Evolutionary conservation across 2,113 vertebrate genomes (phyloP).

Genomic region (Oplegnathus fasciatus): DNA sequence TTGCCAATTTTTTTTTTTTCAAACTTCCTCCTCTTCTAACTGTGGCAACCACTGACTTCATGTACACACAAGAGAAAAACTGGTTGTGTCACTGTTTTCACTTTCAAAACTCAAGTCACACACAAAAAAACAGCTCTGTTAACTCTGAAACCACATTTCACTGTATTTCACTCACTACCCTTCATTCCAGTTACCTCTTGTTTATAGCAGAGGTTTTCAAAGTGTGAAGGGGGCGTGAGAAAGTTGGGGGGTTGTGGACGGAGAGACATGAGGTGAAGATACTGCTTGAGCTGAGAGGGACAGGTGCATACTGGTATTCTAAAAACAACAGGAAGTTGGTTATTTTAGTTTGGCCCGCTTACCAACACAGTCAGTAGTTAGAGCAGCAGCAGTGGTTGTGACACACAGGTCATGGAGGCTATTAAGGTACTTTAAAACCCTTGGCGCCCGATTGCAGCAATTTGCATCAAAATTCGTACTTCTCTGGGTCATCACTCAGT

Average conservation of each 20-base stretch:
- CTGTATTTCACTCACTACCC: not conserved
- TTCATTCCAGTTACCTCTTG: not conserved
- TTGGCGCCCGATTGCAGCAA: not conserved
- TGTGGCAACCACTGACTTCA: not conserved
- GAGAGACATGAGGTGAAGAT: not conserved
- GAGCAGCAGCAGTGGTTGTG: not conserved
- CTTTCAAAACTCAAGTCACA: not conserved
- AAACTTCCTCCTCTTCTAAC: conserved; percentile 8
- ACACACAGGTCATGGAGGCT: not conserved
- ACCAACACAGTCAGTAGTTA: not conserved
- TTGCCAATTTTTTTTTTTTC: not conserved
- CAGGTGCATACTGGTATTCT: not conserved
- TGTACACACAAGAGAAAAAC: not conserved
- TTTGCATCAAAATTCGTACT: not conserved
- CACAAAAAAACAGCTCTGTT: not conserved
- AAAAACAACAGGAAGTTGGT: not conserved
- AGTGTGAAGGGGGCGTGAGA: no score
- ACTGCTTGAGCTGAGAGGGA: not conserved
- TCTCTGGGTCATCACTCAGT: no score
- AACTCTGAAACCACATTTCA: not conserved
- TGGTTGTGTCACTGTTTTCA: not conserved
- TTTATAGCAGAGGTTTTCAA: not conserved
- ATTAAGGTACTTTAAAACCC: not conserved
- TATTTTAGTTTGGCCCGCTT: not conserved
- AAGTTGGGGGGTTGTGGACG: not conserved